Conservation (phyloP, 2,888 invertebrate species). For the Hoplodrina blanda region DNA sequence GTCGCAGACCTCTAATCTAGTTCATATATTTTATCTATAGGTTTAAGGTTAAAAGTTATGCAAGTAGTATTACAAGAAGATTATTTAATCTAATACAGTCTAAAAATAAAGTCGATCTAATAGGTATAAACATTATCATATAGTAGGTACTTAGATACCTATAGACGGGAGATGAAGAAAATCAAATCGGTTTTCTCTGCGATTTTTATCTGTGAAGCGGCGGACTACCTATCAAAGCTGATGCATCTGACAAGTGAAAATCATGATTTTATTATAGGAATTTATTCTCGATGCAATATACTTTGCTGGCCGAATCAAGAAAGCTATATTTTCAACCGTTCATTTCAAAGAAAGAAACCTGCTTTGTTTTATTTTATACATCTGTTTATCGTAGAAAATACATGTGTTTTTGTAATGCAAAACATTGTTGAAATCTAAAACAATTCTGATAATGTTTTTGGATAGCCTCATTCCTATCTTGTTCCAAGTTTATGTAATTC, state of each 20-base stretch:
- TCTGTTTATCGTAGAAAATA: too few species aligned
- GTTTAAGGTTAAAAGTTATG: background rate
- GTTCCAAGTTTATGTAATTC: background rate
- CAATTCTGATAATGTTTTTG: conserved; percentile 4
- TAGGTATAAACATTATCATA: too few species aligned
- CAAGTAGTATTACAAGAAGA: background rate
- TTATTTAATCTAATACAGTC: background rate
- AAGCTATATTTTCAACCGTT: too few species aligned
- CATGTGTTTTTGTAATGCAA: background rate
- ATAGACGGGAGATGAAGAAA: background rate
- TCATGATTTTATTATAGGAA: background rate
- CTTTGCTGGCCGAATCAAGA: background rate
- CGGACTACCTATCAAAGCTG: background rate
- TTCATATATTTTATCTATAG: background rate
- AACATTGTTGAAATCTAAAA: background rate
- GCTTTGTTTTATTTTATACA: too few species aligned
- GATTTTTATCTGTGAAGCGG: background rate
- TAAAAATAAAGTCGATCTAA: too few species aligned
- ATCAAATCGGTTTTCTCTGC: background rate
- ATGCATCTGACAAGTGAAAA: background rate
- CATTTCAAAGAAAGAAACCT: too few species aligned
- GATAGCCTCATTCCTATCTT: background rate
- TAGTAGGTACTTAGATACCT: background rate
- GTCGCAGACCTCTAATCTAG: background rate
- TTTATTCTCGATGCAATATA: background rate